A percentile compares a stretch with the other conserved stretches of the same genome.
These are phyloP conservation scores for Scaptomyza hsui DNA, from an alignment of 1,140 invertebrate genomes.

Conservation along the genomic window DNA sequence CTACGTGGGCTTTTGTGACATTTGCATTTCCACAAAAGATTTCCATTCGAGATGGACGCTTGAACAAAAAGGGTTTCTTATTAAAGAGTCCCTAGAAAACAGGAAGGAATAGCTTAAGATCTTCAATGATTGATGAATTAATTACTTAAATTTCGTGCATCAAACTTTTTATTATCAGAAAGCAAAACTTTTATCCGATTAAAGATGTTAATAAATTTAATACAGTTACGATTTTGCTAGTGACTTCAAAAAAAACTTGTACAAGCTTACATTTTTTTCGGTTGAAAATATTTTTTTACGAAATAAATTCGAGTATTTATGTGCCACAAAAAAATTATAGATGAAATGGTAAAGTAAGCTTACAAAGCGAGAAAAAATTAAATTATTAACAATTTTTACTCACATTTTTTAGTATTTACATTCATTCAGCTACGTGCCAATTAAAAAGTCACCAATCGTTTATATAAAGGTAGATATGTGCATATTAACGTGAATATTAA, in stretches of 20 bases:
- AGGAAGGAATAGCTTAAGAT: background rate
- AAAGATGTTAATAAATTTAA: too few species aligned
- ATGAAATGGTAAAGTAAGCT: background rate
- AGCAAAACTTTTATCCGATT: background rate
- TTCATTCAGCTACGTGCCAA: background rate
- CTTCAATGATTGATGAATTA: too few species aligned
- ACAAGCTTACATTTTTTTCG: too few species aligned
- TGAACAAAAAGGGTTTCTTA: background rate
- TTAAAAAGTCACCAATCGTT: background rate
- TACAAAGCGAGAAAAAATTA: background rate
- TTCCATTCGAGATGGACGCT: conserved; percentile 34
- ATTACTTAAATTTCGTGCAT: too few species aligned
- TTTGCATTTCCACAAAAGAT: conserved; percentile 28
- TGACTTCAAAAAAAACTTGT: too few species aligned
- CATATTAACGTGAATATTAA: too few species aligned
- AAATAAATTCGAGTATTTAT: background rate
- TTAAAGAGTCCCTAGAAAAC: background rate
- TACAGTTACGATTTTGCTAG: too few species aligned
- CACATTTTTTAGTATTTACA: background rate
- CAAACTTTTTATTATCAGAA: background rate
- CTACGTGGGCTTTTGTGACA: conserved; percentile 22
- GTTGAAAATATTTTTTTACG: too few species aligned
- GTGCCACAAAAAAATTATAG: background rate
- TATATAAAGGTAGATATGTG: too few species aligned
- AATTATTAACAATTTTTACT: background rate